A percentile compares a stretch with the other conserved stretches of the same genome.
These are phyloP conservation scores for Apis cerana DNA, from an alignment of 1,140 invertebrate species.

Conservation along the genomic window DNA sequence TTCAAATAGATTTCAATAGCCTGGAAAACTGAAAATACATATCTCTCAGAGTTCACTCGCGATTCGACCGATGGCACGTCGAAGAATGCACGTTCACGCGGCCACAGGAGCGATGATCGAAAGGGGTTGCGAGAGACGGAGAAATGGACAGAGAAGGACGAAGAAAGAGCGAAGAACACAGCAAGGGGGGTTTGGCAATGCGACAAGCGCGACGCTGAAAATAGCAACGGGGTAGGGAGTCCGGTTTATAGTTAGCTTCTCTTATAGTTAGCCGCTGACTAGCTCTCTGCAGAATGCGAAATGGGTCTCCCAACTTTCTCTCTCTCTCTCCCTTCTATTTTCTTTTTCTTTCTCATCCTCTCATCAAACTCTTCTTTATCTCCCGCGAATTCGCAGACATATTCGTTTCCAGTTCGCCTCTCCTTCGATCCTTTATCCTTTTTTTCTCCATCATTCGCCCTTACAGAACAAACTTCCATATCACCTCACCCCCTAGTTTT, in stretches of 20 bases:
- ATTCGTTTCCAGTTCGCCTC: background rate
- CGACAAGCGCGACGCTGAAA: slow-evolving; percentile 69
- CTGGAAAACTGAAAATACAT: no score
- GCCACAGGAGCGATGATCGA: background rate
- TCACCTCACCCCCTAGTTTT: no score
- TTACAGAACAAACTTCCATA: background rate
- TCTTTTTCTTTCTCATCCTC: background rate
- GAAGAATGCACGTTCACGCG: slow-evolving; percentile 12
- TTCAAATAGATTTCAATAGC: no score
- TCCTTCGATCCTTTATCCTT: no score
- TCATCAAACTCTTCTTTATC: slow-evolving; percentile 1
- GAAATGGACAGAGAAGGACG: background rate
- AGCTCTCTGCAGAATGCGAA: slow-evolving; percentile 73
- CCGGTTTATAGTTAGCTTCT: slow-evolving; percentile 75
- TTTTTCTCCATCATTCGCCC: background rate
- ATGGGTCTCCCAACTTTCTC: slow-evolving; percentile 62
- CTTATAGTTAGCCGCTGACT: slow-evolving; percentile 74
- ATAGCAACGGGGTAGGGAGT: slow-evolving; percentile 72
- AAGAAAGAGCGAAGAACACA: slow-evolving; percentile 3
- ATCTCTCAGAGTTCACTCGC: no score
- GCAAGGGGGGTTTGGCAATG: slow-evolving; percentile 67
- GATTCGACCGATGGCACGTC: background rate
- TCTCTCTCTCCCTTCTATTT: slow-evolving; percentile 17
- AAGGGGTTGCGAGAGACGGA: slow-evolving; percentile 12
- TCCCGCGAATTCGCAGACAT: slow-evolving; percentile 29